Evolutionary conservation across 2,888 invertebrate genomes (phyloP).

Genomic region (Gordius sp.): DNA sequence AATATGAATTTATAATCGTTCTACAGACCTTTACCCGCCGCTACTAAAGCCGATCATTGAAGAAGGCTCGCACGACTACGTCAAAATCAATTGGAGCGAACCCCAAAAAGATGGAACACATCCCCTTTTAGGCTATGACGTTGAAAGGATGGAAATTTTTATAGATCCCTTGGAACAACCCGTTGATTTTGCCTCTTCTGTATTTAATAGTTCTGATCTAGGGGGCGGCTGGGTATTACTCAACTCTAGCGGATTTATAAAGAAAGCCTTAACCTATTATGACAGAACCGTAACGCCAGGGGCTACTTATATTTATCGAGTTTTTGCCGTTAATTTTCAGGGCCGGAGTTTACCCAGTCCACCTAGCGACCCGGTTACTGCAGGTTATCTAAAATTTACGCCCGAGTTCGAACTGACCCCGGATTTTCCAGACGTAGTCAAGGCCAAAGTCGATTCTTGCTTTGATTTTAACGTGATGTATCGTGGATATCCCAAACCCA

Average conservation of each 20-base stretch:
- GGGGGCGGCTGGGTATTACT: background rate
- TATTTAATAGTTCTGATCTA: no score
- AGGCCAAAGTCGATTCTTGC: background rate
- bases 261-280: background rate
- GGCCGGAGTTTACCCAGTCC: background rate
- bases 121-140: background rate
- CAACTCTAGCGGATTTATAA: background rate
- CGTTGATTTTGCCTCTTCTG: no score
- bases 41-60: background rate
- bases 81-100: background rate
- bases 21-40: background rate
- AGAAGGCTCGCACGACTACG: background rate
- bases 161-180: no score
- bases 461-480: slow-evolving; percentile 4
- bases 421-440: background rate
- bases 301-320: background rate
- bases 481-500: background rate
- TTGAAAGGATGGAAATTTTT: background rate
- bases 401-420: background rate
- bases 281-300: background rate
- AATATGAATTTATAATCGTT: no score
- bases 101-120: background rate
- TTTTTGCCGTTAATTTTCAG: background rate
- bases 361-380: background rate
- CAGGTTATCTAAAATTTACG: background rate